Conservation (phyloP, 2,797 vertebrate species). For the Pseudotriccus pelzelni region DNA sequence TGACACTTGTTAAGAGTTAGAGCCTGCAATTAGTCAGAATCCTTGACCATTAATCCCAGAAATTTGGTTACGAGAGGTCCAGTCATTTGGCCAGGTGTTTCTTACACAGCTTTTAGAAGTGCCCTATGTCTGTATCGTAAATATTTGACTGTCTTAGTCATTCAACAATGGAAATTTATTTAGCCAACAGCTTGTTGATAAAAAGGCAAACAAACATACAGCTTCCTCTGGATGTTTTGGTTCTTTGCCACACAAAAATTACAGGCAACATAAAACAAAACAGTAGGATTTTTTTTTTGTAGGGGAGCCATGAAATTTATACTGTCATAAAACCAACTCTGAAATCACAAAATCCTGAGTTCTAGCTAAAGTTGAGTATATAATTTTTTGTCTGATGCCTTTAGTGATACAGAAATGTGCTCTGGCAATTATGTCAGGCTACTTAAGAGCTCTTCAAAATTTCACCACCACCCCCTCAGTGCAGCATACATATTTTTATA, state of each 20-base stretch:
- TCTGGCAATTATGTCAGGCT: background rate
- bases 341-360: background rate
- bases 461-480: background rate
- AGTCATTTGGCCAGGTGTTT: constrained; percentile 38
- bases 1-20: constrained; percentile 40
- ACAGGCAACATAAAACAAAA: constrained; percentile 32
- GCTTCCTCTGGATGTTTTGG: constrained; percentile 10
- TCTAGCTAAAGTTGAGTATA: background rate
- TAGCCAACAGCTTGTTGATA: constrained; percentile 54
- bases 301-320: constrained; percentile 3
- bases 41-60: constrained; percentile 31
- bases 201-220: constrained; percentile 39
- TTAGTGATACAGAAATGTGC: background rate
- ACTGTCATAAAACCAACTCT: background rate
- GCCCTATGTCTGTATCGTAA: background rate
- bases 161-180: constrained; percentile 49
- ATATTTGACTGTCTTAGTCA: constrained; percentile 36
- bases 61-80: background rate
- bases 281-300: constrained; percentile 1
- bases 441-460: constrained; percentile 5
- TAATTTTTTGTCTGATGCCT: background rate
- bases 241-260: constrained; percentile 50
- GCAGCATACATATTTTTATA: background rate
- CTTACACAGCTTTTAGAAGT: background rate
- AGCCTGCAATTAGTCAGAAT: constrained; percentile 32